Base-by-base conservation (phyloP, 2,888 invertebrate species). In the Prenolepis imparis region DNA sequence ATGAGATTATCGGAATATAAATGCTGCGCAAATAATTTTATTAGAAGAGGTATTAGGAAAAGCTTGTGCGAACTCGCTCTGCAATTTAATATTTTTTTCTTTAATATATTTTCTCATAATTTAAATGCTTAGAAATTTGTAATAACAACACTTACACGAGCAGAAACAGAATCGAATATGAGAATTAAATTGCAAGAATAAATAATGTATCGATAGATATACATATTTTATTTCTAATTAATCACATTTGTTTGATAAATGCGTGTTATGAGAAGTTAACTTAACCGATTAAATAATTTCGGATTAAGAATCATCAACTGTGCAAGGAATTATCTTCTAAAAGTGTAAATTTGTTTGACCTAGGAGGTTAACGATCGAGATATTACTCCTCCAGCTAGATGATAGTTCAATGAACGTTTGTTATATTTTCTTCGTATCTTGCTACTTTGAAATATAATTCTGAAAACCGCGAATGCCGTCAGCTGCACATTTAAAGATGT, bases 371-470 rank as follows among this genome's bases (percentile, higher is more conserved):
- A 73, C 15, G 41, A 73, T 74, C 63, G 61, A 61, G 74, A 74
- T 63, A 74, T 61, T 74, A 59, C 73, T 73, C 8, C 21, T n/a
- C 9, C 44, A 74, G 61, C 41, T 63, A 32, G 61, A 44, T 28
- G 41, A 73, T 73, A 21, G 59, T 73, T 73, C 73, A 44, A 44
- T 21, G 61, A 61, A 74, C 74, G 59, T 73, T 73, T 28, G 15
- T 36, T 32, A 57, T 48, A 74, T 32, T 63, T 74, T 63, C 44
- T 21, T 63, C 48, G 44, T 63, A 21, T 44, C 39, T 32, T 74
- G n/a, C 73, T 41, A 1, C 11, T 6, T 12, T 0, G 21, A 74
- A 32, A 74, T 32, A 48, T 63, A 63, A 74, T 59, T 59, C 28
- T 4, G 28, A n/a, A 74, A 44, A 24, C 8, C 15, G 15, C 15